Conservation (phyloP, 2,113 vertebrate species). For the Atrichornis clamosus region DNA sequence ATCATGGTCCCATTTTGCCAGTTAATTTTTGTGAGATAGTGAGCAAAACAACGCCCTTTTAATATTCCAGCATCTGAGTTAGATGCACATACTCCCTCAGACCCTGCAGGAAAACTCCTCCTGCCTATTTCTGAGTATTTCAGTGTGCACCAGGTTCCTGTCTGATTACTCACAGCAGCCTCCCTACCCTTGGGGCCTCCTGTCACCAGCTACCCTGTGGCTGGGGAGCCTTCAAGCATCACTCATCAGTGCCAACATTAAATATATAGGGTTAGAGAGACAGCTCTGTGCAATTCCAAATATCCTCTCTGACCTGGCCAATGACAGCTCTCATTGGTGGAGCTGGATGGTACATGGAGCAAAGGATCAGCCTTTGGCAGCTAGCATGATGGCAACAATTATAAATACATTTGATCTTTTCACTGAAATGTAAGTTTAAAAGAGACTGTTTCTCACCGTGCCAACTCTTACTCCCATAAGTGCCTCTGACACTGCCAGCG, state of each 20-base stretch:
- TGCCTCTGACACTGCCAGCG: background rate
- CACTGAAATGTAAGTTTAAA: background rate
- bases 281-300: background rate
- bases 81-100: background rate
- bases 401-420: background rate
- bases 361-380: background rate
- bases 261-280: background rate
- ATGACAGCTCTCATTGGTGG: background rate
- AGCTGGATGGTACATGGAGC: background rate
- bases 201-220: background rate
- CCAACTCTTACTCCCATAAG: background rate
- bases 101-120: background rate
- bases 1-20: background rate
- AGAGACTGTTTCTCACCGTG: background rate
- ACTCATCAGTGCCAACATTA: background rate
- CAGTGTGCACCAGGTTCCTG: background rate
- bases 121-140: slow-evolving; percentile 42
- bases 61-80: background rate
- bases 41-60: background rate
- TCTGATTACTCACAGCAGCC: background rate
- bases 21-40: background rate
- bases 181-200: background rate
- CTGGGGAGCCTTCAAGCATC: background rate
- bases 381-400: background rate
- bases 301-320: background rate